Conservation (phyloP, 2,797 vertebrate genomes). For the Sebastes taczanowskii region DNA sequence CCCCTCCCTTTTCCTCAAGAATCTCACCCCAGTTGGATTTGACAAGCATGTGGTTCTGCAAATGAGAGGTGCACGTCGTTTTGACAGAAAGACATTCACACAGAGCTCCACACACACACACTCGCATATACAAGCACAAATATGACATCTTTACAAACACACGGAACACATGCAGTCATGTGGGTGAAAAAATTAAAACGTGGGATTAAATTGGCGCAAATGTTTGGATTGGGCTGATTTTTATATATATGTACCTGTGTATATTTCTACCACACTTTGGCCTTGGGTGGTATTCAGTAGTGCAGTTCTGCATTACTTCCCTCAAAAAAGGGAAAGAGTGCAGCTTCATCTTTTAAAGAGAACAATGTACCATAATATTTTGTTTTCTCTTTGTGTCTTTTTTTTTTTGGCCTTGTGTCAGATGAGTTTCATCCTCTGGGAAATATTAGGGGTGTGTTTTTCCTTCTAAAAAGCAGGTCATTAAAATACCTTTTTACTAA, state of each 20-base stretch:
- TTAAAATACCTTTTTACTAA: conserved; percentile 81
- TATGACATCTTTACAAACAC: conserved; percentile 64
- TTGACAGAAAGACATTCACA: conserved; percentile 69
- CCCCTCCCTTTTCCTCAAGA: conserved; percentile 11
- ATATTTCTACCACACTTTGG: conserved; percentile 80
- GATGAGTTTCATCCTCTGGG: conserved; percentile 66
- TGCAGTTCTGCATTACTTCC: conserved; percentile 70
- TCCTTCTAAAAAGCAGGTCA: conserved; percentile 76
- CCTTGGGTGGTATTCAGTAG: conserved; percentile 79
- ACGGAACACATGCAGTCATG: conserved; percentile 50
- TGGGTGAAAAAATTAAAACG: conserved; percentile 57
- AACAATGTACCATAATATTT: conserved; percentile 78
- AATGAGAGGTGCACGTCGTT: conserved; percentile 60
- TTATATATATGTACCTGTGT: conserved; percentile 83
- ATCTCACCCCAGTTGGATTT: conserved; percentile 59
- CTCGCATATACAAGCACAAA: conserved; percentile 82
- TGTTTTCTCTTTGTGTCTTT: conserved; percentile 42
- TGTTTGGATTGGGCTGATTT: conserved; percentile 74
- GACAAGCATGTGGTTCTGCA: conserved; percentile 69
- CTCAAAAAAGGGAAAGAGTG: conserved; percentile 56
- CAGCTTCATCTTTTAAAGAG: conserved; percentile 80
- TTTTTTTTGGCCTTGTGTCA: conserved; percentile 51
- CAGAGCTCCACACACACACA: conserved; percentile 63
- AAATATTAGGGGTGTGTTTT: conserved; percentile 65
- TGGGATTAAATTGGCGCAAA: conserved; percentile 67